Base-by-base conservation (phyloP, 64 coral and sea anemone species). In the Stichodactyla mertensii region DNA sequence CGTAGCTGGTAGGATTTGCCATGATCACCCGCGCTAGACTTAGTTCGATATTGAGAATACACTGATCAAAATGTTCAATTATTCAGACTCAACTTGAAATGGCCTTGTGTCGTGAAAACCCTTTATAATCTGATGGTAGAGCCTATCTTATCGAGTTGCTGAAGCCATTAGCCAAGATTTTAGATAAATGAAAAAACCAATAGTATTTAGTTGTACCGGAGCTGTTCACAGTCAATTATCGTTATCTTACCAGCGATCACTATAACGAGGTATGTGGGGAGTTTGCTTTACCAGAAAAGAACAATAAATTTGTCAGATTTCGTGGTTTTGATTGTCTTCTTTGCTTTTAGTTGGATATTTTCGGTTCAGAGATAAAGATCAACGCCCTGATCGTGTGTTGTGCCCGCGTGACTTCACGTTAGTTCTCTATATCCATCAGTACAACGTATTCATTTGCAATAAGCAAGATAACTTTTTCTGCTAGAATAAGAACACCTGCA, bases 1-100 rank as follows among this genome's bases (percentile, higher is more conserved):
- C 87, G 80, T 92, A 82, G 64, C 87, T 92, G 11, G 91, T 92
- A 5, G 91, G 91, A 56, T 92, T 92, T 14, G 81, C 87, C 86
- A 92, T 84, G 83, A 28, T 74, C 69, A 74, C 5, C 23, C 19
- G 64, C 19, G 16, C 16, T 22, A 16, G 59, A 61, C 59, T 20
- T 5, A 45, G 36, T 0, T 71, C 23, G 24, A 12, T 71, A 70
- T 70, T 70, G 14, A 71, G 69, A 71, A 71, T 74, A 74, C 69
- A 45, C 36, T 45, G 36, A 45, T 74, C 6, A n/a, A 22, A 66
- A 0, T 0, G 8, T 74, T 74, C 24, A 74, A 36, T 27, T 74
- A 74, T 74, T 74, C 69, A 74, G 69, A 66, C 0, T 66, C 18
- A n/a, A n/a, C 0, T 61, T n/a, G 23, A 74, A 74, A 74, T 28